Evolutionary conservation across 2,888 invertebrate species (phyloP).

Genomic region (Seladonia tumulorum): DNA sequence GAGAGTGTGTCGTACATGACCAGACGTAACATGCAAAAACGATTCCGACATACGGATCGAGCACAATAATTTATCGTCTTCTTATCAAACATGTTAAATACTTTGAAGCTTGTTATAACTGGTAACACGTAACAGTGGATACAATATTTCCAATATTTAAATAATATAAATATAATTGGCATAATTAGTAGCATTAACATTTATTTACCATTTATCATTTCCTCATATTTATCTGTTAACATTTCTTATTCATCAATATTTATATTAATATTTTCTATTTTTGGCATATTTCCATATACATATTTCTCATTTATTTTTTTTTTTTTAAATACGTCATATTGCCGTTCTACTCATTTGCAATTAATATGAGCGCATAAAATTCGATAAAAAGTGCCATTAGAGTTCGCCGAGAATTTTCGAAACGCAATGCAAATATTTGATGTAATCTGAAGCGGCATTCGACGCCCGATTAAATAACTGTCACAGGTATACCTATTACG

Average conservation of each 20-base stretch:
- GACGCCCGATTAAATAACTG: not conserved
- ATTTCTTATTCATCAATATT: too few relatives aligned
- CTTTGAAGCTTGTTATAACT: not conserved
- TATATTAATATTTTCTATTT: too few relatives aligned
- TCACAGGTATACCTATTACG: not conserved
- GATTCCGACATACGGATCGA: not conserved
- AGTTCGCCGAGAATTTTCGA: not conserved
- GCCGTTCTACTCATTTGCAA: not conserved
- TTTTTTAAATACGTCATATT: too few relatives aligned
- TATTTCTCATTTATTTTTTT: too few relatives aligned
- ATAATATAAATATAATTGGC: too few relatives aligned
- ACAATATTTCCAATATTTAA: too few relatives aligned
- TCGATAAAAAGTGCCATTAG: not conserved
- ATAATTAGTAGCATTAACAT: too few relatives aligned
- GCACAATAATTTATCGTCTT: not conserved
- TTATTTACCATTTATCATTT: too few relatives aligned
- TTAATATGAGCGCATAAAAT: not conserved
- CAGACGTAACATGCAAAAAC: not conserved
- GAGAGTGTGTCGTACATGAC: slow-evolving; percentile 1
- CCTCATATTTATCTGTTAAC: too few relatives aligned
- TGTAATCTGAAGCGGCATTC: not conserved
- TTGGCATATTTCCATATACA: too few relatives aligned
- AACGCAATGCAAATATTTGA: not conserved
- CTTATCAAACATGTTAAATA: not conserved
- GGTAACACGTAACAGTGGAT: too few relatives aligned